Conservation (phyloP, 2,888 invertebrate species). For the Acheta domesticus region DNA sequence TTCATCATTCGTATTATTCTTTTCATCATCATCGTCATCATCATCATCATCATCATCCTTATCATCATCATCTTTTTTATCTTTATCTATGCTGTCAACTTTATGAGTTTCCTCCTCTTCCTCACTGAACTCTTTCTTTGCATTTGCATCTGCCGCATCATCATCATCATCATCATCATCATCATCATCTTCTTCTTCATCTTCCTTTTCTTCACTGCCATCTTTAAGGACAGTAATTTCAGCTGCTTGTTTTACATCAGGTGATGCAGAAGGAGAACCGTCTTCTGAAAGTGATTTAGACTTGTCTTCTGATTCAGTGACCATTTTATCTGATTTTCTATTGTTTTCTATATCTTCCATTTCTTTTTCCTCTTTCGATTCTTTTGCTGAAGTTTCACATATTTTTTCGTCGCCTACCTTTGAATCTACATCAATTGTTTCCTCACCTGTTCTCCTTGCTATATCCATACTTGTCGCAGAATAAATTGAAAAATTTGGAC, state of each 20-base stretch:
- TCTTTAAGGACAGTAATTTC: conserved; percentile 34
- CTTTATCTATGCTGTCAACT: conserved; percentile 34
- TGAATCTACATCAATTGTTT: conserved; percentile 33
- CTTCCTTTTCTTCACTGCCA: conserved; percentile 38
- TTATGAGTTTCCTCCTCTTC: conserved; percentile 44
- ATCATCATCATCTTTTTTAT: conserved; percentile 34
- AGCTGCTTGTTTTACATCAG: conserved; percentile 22
- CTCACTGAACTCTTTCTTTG: conserved; percentile 41
- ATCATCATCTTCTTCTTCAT: conserved; percentile 37
- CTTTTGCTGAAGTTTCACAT: too few relatives aligned
- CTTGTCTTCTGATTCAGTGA: too few relatives aligned
- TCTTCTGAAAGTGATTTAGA: too few relatives aligned
- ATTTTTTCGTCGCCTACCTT: not conserved
- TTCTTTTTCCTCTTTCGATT: not conserved
- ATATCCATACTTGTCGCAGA: conserved; percentile 76
- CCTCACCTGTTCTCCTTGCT: conserved; percentile 55
- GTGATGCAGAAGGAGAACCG: not conserved
- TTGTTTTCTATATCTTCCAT: conserved; percentile 34
- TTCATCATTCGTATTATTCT: conserved; percentile 21
- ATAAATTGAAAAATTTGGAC: conserved; percentile 82
- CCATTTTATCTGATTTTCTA: too few relatives aligned
- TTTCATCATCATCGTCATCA: conserved; percentile 35
- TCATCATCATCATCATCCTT: conserved; percentile 37
- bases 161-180: conserved; percentile 38
- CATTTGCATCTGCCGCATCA: conserved; percentile 38